Conservation (phyloP, 2,797 vertebrate species). For the Acanthis flammea region DNA sequence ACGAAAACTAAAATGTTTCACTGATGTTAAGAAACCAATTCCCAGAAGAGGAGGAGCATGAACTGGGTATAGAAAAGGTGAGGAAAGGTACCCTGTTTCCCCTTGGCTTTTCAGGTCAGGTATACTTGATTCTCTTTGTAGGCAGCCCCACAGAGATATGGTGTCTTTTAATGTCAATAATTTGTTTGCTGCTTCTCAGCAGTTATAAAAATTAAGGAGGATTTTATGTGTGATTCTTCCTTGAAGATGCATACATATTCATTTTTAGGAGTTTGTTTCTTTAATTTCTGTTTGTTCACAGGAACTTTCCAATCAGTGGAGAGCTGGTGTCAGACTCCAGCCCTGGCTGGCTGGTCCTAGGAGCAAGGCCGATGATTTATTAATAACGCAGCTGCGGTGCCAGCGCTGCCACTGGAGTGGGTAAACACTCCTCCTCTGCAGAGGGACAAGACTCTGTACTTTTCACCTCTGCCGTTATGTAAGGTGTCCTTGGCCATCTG, state of each 20-base stretch:
- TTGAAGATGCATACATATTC: neutral
- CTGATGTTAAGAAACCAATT: neutral
- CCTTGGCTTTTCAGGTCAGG: neutral
- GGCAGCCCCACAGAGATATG: neutral
- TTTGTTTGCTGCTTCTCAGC: neutral
- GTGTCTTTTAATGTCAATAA: neutral
- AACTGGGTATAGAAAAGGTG: neutral
- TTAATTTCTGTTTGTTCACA: neutral
- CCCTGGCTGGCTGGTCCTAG: neutral
- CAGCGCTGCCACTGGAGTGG: neutral
- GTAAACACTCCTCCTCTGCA: neutral
- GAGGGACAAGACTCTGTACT: neutral
- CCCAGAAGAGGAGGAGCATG: neutral
- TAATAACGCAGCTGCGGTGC: neutral
- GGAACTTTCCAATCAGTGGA: neutral
- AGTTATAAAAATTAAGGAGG: neutral
- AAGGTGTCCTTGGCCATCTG: neutral
- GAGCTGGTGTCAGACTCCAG: neutral
- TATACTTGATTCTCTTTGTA: neutral
- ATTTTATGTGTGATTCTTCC: neutral
- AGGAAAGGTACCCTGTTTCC: neutral
- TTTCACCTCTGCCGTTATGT: slow-evolving; percentile 14
- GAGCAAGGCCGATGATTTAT: neutral
- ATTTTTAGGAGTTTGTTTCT: neutral
- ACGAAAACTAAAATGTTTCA: neutral